Percentiles rank a stretch among this genome's conserved stretches.
phyloP scores from a whole-genome alignment of 1,140 invertebrate genomes.

The Eubasilissa regina region DNA sequence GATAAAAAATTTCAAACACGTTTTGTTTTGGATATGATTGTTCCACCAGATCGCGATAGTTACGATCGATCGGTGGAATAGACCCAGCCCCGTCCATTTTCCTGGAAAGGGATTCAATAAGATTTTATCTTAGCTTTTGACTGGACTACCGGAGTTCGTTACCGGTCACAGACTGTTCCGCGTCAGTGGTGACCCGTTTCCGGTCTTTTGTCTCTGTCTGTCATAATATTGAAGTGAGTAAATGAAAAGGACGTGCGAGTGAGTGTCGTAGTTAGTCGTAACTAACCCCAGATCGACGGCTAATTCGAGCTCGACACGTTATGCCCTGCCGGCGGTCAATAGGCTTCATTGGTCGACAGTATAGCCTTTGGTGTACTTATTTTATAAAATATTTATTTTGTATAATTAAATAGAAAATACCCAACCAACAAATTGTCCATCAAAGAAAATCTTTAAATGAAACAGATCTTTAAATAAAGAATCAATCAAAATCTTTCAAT shows the following conservation, averaged over 20 bases:
- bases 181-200: not conserved
- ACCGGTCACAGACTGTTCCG: constrained; percentile 26
- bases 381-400: too few relatives aligned
- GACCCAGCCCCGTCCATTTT: constrained; percentile 18
- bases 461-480: too few relatives aligned
- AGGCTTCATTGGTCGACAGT: not conserved
- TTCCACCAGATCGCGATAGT: not conserved
- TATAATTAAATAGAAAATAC: too few relatives aligned
- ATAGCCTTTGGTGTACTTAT: not conserved
- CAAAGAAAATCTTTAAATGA: too few relatives aligned
- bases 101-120: constrained; percentile 25
- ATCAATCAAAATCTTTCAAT: too few relatives aligned
- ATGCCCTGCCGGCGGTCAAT: not conserved
- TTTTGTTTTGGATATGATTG: too few relatives aligned
- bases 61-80: constrained; percentile 2
- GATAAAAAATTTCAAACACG: too few relatives aligned
- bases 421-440: too few relatives aligned
- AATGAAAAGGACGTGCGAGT: not conserved
- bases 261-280: not conserved
- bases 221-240: not conserved
- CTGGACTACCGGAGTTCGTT: constrained; percentile 22
- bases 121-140: constrained; percentile 28
- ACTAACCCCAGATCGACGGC: constrained; percentile 13
- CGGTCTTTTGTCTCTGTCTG: constrained; percentile 6
- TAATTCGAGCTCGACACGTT: constrained; percentile 24